A percentile compares a stretch with the other conserved stretches of the same genome.
Conservation (phyloP, 2,113 vertebrate genomes). For the Pardalotus punctatus region DNA sequence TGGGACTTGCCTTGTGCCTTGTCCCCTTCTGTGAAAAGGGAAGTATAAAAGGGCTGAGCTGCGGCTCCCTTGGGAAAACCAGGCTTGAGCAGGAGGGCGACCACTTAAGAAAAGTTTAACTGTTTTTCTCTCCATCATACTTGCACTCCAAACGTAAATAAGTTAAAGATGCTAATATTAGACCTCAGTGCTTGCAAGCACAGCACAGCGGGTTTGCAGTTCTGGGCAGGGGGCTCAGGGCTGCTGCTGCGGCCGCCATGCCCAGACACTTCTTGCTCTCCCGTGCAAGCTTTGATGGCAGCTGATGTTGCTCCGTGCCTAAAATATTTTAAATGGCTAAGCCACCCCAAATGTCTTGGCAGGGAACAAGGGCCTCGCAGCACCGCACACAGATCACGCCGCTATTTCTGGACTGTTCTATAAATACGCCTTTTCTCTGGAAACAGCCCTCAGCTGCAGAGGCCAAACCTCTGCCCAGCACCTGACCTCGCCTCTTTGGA, state of each 20-base stretch:
- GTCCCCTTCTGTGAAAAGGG: neutral
- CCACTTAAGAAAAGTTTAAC: neutral
- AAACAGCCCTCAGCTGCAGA: neutral
- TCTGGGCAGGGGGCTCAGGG: neutral
- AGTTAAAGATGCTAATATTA: neutral
- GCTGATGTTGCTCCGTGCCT: neutral
- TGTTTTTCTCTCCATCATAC: neutral
- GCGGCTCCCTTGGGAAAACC: neutral
- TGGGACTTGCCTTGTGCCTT: neutral
- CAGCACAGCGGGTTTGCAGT: fast-evolving
- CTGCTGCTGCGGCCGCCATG: neutral
- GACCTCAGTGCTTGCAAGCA: neutral
- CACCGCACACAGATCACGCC: fast-evolving
- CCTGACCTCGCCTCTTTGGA: neutral
- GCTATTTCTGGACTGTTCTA: neutral
- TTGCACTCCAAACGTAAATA: neutral
- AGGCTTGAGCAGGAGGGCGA: neutral
- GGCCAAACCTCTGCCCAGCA: neutral
- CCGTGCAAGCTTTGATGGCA: neutral
- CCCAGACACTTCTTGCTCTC: neutral
- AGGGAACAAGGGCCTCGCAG: neutral
- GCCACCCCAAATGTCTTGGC: neutral
- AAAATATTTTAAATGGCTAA: neutral
- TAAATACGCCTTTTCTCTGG: neutral
- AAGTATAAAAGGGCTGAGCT: neutral